These are phyloP conservation scores for Emydura subglobosa DNA, from an alignment of 2,113 vertebrate genomes.

Conservation along the genomic window DNA sequence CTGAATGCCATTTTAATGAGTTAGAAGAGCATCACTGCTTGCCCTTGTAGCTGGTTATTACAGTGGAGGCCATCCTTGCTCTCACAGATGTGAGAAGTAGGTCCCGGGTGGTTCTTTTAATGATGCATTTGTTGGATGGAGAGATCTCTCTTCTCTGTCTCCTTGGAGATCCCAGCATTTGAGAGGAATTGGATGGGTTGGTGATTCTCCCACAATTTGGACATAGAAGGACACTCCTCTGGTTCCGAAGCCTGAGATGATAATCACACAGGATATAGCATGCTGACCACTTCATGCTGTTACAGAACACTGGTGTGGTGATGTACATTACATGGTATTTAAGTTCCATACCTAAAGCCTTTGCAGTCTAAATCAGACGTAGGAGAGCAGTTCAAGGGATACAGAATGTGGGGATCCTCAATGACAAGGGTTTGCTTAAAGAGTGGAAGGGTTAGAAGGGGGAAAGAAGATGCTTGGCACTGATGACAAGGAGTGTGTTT, in stretches of 20 bases:
- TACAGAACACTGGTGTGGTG: constrained; percentile 38
- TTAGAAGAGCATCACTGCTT: neutral
- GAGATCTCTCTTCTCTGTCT: neutral
- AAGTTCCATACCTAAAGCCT: neutral
- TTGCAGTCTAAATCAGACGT: constrained; percentile 8
- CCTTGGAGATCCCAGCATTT: rapidly evolving
- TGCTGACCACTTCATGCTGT: constrained; percentile 24
- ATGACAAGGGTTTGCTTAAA: rapidly evolving
- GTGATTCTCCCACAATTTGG: constrained; percentile 8
- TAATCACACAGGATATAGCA: neutral
- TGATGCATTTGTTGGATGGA: neutral
- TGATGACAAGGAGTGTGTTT: constrained; percentile 9
- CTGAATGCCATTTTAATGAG: neutral
- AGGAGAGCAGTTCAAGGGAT: constrained; percentile 12
- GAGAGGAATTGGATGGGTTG: neutral
- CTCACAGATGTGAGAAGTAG: neutral
- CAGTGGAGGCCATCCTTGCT: neutral
- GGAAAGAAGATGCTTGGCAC: neutral
- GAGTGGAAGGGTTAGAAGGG: constrained; percentile 36
- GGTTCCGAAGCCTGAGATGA: neutral
- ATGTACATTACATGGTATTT: constrained; percentile 50
- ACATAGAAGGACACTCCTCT: neutral
- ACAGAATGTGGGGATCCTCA: neutral
- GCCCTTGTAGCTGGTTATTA: neutral
- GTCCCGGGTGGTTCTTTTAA: neutral